Evolutionary conservation across 2,113 vertebrate genomes (phyloP), one percentile per base, ranked within the genome.

Genomic region (Lepus europaeus): DNA sequence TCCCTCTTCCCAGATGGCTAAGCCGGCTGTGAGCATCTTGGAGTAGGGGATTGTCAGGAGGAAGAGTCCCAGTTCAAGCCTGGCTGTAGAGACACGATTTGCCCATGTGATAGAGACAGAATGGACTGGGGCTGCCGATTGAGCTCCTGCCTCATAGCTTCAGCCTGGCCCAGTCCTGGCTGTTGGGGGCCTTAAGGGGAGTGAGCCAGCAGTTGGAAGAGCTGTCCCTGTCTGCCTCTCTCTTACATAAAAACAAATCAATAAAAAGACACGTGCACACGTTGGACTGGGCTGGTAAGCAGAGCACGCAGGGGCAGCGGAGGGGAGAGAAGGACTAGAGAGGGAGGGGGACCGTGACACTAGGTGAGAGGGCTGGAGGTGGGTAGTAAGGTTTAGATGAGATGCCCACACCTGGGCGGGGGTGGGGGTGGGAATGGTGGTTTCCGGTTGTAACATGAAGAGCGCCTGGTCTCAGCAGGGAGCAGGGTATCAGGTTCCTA

Each of bases 401-500:
- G 45, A 6, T 83, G 63, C 83, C 83, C 39, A 61, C 61, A 80
- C 61, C 79, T 95, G 51, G 79, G 91, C 22, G 36, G 33, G 63
- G 77, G 45, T 45, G 45, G 45, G 45, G n/a, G 45, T 94, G n/a
- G 82, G 29, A 77, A 59, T 81, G 86, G 56, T 49, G 66, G 39
- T 95, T 89, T 96, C 85, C 63, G 39, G 64, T 69, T 95, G 95
- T 95, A 97, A 95, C 31, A 45, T 92, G 95, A 97, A 96, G 82
- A 82, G 82, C 81, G 95, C 36, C 61, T 61, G 56, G 63, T 92
- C 92, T 80, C 66, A 56, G 87, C 51, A 59, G 74, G 90, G 53
- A 92, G 51, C 64, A 95, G 36, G 93, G 92, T 97, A 68, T 98
- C 94, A 61, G 84, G n/a, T 96, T 97, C 95, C 95, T 94, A 97